Percentiles rank a stretch among this genome's conserved stretches.
phyloP scores from a whole-genome alignment of 2,888 invertebrate genomes.

The Lycophotia porphyrea region DNA sequence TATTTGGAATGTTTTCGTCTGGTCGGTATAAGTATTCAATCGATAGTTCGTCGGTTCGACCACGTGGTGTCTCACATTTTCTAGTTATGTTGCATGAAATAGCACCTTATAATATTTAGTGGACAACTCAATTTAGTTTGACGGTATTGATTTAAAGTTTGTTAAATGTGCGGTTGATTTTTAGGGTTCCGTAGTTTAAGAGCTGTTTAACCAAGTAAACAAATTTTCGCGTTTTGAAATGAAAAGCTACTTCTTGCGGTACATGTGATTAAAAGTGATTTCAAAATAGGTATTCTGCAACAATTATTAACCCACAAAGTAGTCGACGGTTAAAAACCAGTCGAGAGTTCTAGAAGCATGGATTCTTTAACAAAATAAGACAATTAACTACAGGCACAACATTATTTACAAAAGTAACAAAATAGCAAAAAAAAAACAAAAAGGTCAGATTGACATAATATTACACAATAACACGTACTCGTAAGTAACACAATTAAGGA shows the following conservation, averaged over 20 bases:
- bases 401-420: no score
- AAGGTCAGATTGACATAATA: not conserved
- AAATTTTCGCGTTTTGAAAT: constrained; percentile 22
- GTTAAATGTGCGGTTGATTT: not conserved
- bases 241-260: not conserved
- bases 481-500: no score
- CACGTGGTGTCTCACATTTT: constrained; percentile 65
- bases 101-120: constrained; percentile 63
- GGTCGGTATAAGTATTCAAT: constrained; percentile 56
- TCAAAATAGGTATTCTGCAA: not conserved
- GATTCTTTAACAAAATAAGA: not conserved
- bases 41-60: constrained; percentile 59
- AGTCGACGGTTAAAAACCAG: not conserved
- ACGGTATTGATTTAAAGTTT: constrained; percentile 44
- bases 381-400: not conserved
- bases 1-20: constrained; percentile 59
- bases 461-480: not conserved
- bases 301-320: not conserved
- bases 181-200: no score
- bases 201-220: not conserved
- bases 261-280: not conserved
- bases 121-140: constrained; percentile 69
- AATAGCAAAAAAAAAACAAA: not conserved
- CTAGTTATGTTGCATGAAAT: constrained; percentile 58
- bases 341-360: not conserved